Percentiles rank a stretch among this genome's conserved stretches.
phyloP scores from a whole-genome alignment of 1,140 invertebrate genomes.

The Diabrotica undecimpunctata region DNA sequence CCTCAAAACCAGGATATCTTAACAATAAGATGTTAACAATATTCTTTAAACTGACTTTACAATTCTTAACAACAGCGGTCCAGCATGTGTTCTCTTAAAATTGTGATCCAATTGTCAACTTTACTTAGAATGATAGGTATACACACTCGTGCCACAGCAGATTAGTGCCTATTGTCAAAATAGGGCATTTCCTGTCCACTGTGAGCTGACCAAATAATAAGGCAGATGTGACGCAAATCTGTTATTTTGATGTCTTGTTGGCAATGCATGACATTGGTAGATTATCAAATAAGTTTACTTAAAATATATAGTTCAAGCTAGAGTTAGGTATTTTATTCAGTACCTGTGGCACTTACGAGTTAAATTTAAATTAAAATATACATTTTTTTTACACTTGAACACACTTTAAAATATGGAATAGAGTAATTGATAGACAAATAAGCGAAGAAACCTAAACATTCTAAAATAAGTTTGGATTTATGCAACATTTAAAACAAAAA shows the following conservation, averaged over 20 bases:
- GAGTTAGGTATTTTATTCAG: too few relatives aligned
- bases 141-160: conserved; percentile 10
- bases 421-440: too few relatives aligned
- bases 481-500: too few relatives aligned
- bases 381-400: too few relatives aligned
- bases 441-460: too few relatives aligned
- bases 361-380: too few relatives aligned
- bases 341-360: too few relatives aligned
- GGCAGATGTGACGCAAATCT: conserved; percentile 10
- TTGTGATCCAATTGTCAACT: conserved; percentile 4
- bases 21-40: not conserved
- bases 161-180: conserved; percentile 8
- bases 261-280: not conserved
- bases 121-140: conserved; percentile 6
- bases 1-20: too few relatives aligned
- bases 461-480: too few relatives aligned
- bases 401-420: too few relatives aligned
- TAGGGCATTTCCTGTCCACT: conserved; percentile 11
- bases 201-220: not conserved
- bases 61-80: conserved; percentile 2
- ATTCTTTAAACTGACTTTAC: not conserved
- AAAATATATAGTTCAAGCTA: too few relatives aligned
- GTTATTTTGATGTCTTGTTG: conserved; percentile 2
- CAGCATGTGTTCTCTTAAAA: conserved; percentile 5
- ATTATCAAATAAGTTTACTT: not conserved